Evolutionary conservation across 2,113 vertebrate species (phyloP).

Genomic region (Leptocoma aspasia): DNA sequence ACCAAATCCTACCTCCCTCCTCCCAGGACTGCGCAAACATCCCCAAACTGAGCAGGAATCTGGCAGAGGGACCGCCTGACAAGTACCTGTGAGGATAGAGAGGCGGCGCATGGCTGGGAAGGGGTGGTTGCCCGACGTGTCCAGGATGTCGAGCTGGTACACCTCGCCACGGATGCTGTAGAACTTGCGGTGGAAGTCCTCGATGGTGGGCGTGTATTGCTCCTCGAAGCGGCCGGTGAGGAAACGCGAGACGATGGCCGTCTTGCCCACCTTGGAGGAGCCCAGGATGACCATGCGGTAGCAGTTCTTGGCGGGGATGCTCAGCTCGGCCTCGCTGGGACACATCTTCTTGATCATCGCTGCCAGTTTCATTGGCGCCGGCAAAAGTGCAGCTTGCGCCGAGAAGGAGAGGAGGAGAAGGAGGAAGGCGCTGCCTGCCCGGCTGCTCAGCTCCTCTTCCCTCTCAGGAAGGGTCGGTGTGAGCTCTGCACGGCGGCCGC

Average conservation of each 20-base stretch:
- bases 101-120: constrained; percentile 97
- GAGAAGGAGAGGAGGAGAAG: background rate
- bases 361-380: constrained; percentile 71
- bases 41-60: background rate
- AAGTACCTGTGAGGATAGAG: constrained; percentile 94
- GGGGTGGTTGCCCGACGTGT: constrained; percentile 94
- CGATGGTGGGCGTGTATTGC: constrained; percentile 96
- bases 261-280: constrained; percentile 98
- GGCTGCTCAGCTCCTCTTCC: background rate
- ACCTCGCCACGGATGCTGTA: constrained; percentile 96
- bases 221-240: constrained; percentile 94
- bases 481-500: background rate
- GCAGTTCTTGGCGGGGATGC: constrained; percentile 94
- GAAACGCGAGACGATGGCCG: constrained; percentile 95
- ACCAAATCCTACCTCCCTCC: background rate
- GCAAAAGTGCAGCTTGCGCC: background rate
- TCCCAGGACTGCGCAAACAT: background rate
- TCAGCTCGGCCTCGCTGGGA: constrained; percentile 85
- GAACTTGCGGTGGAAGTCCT: constrained; percentile 98
- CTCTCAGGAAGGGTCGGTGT: background rate
- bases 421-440: background rate
- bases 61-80: background rate
- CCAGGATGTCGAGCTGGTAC: constrained; percentile 95
- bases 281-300: constrained; percentile 97
- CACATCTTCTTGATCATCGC: constrained; percentile 97